phyloP scores from a whole-genome alignment of 2,113 vertebrate genomes.

The Melospiza georgiana region DNA sequence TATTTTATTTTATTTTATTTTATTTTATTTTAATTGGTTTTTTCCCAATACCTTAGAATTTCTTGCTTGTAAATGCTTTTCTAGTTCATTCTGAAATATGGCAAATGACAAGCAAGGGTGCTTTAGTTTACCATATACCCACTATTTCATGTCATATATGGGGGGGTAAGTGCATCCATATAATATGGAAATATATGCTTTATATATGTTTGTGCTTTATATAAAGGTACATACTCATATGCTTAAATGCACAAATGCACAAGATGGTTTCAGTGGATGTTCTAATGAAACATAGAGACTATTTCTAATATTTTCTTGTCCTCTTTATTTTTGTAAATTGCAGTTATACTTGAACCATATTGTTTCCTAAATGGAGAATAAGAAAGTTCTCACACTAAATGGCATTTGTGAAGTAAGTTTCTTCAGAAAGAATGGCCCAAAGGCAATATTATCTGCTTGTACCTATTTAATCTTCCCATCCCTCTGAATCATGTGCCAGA shows the following conservation, averaged over 20 bases:
- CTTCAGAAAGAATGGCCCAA: not conserved
- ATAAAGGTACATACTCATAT: not conserved
- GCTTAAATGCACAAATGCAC: not conserved
- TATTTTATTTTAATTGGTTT: not conserved
- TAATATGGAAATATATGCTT: not conserved
- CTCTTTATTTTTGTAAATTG: not conserved
- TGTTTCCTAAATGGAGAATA: not conserved
- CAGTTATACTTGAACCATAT: not conserved
- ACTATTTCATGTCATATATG: not conserved
- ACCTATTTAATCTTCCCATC: not conserved
- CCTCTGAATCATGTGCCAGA: not conserved
- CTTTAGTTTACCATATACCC: not conserved
- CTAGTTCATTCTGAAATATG: not conserved
- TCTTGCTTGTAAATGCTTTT: not conserved
- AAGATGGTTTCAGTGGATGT: not conserved
- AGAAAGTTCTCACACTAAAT: not conserved
- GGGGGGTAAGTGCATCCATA: not conserved
- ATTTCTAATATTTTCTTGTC: not conserved
- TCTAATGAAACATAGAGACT: not conserved
- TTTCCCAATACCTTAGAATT: not conserved
- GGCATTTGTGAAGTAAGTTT: not conserved
- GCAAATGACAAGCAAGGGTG: not conserved
- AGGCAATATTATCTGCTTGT: not conserved
- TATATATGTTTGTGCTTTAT: not conserved
- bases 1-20: not conserved